Conservation (phyloP, 2,113 vertebrate genomes). For the Pollachius pollachius region DNA sequence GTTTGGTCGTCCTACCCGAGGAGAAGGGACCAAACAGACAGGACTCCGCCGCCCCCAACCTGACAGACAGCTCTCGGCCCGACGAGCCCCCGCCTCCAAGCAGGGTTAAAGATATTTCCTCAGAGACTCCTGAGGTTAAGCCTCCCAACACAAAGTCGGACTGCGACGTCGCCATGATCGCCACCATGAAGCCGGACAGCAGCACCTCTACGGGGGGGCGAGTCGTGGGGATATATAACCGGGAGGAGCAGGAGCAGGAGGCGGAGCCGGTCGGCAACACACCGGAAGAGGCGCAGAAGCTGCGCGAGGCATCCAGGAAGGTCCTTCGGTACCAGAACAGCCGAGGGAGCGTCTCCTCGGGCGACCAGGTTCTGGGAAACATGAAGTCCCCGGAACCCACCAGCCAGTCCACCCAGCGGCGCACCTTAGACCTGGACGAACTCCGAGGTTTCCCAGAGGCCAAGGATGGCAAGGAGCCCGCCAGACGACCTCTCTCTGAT, state of each 20-base stretch:
- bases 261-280: conserved; percentile 60
- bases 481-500: conserved; percentile 10
- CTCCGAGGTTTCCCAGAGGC: conserved; percentile 37
- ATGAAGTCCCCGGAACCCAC: conserved; percentile 36
- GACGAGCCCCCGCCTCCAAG: background rate
- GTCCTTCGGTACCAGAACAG: conserved; percentile 68
- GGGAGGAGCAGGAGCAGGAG: conserved; percentile 20
- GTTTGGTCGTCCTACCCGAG: background rate
- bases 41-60: conserved; percentile 29
- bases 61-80: conserved; percentile 12
- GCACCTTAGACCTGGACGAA: conserved; percentile 52
- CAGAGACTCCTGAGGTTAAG: conserved; percentile 10
- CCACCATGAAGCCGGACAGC: conserved; percentile 7
- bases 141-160: conserved; percentile 13
- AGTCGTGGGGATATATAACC: conserved; percentile 12
- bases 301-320: conserved; percentile 71
- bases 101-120: background rate
- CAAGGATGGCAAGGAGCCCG: conserved; percentile 42
- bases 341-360: conserved; percentile 60
- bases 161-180: background rate
- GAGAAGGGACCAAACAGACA: background rate
- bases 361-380: conserved; percentile 50
- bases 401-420: conserved; percentile 24
- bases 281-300: conserved; percentile 63
- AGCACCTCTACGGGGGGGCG: conserved; percentile 13